Percentiles rank a stretch among this genome's conserved stretches.
Conservation (phyloP, 1,140 invertebrate species). For the Drusus annulatus region DNA sequence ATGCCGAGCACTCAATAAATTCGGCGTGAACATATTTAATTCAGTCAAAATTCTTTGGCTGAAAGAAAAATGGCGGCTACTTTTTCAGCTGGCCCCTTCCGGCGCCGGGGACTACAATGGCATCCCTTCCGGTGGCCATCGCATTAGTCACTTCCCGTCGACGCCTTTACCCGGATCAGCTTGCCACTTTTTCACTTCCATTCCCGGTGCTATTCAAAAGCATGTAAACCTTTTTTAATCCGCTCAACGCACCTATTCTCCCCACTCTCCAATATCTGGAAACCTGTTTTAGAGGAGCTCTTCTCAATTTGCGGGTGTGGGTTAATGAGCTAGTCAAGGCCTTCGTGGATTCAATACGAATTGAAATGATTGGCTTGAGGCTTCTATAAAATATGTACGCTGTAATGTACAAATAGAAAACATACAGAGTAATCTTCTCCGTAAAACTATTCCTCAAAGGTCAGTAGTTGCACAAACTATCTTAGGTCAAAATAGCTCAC, state of each 20-base stretch:
- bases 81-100: slow-evolving; percentile 31
- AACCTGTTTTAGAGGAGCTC: no score
- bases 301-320: no score
- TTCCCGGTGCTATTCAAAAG: slow-evolving; percentile 30
- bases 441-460: no score
- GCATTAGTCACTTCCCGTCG: slow-evolving; percentile 38
- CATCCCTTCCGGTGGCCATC: slow-evolving; percentile 33
- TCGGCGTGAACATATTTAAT: slow-evolving; percentile 17
- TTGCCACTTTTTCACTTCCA: slow-evolving; percentile 35
- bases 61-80: slow-evolving; percentile 20
- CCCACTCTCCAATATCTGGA: not conserved
- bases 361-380: no score
- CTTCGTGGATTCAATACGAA: no score
- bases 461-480: no score
- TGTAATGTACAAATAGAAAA: no score
- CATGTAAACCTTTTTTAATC: slow-evolving; percentile 37
- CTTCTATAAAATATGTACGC: no score
- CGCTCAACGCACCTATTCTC: slow-evolving; percentile 2
- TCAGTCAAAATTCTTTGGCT: slow-evolving; percentile 21
- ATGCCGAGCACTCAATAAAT: not conserved
- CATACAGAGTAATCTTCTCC: no score
- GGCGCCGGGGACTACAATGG: slow-evolving; percentile 24
- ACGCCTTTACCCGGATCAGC: slow-evolving; percentile 40
- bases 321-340: no score
- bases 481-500: no score